These are phyloP conservation scores for Proisotoma minuta DNA, from an alignment of 2,888 invertebrate species.

Conservation along the genomic window DNA sequence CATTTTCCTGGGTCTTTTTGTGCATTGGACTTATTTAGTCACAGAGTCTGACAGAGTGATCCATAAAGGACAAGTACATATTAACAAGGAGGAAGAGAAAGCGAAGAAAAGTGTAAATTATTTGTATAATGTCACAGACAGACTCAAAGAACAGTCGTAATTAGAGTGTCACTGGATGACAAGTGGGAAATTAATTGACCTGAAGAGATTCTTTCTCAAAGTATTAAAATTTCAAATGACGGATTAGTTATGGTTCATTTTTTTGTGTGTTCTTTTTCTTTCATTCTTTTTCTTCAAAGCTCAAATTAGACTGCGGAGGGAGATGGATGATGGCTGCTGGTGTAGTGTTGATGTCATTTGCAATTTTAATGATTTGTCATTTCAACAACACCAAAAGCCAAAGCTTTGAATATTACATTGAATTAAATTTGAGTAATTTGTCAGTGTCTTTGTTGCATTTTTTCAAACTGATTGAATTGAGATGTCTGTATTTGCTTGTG, in stretches of 20 bases:
- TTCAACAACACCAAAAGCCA: too few species aligned
- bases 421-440: too few species aligned
- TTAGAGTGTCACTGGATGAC: not conserved
- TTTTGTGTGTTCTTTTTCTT: not conserved
- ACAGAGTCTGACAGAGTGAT: too few species aligned
- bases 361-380: not conserved
- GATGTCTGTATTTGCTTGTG: too few species aligned
- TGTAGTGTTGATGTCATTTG: not conserved
- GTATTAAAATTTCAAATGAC: not conserved
- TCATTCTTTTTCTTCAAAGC: not conserved
- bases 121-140: not conserved
- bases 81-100: not conserved
- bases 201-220: not conserved
- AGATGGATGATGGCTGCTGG: too few species aligned
- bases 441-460: too few species aligned
- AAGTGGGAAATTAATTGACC: not conserved
- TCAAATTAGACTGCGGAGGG: not conserved
- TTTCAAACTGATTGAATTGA: too few species aligned
- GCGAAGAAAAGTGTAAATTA: not conserved
- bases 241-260: not conserved
- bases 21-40: too few species aligned
- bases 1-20: too few species aligned
- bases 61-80: too few species aligned
- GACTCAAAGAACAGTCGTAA: not conserved
- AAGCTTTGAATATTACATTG: too few species aligned